Conservation (phyloP, 2,113 vertebrate genomes). For the Myrmecobius fasciatus region DNA sequence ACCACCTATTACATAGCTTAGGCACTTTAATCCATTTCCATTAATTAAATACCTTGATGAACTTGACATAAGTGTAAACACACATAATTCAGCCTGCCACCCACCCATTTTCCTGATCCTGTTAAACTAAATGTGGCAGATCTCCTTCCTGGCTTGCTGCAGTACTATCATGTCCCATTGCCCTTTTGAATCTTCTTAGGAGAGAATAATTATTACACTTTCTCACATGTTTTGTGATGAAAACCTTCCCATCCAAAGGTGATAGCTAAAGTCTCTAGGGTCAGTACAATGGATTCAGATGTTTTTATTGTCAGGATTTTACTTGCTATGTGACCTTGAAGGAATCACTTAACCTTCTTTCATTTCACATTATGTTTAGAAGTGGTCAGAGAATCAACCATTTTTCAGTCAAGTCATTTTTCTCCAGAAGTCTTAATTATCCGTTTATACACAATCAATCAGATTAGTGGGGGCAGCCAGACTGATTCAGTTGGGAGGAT, state of each 20-base stretch:
- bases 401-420: conserved; percentile 3
- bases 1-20: background rate
- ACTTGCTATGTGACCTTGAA: background rate
- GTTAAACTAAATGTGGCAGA: background rate
- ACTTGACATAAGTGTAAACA: background rate
- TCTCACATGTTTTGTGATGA: background rate
- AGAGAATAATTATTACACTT: background rate
- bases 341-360: background rate
- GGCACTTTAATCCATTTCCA: background rate
- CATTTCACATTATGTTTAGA: background rate
- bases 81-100: background rate
- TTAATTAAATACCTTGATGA: background rate
- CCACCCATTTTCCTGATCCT: background rate
- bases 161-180: background rate
- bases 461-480: background rate
- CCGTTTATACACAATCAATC: background rate
- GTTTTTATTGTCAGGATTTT: background rate
- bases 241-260: background rate
- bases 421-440: background rate
- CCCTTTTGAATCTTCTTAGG: background rate
- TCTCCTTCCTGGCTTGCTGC: background rate
- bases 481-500: background rate
- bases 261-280: background rate
- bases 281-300: background rate
- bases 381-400: background rate